These are phyloP conservation scores for Temnothorax longispinosus DNA, from an alignment of 1,140 invertebrate species.

Conservation along the genomic window DNA sequence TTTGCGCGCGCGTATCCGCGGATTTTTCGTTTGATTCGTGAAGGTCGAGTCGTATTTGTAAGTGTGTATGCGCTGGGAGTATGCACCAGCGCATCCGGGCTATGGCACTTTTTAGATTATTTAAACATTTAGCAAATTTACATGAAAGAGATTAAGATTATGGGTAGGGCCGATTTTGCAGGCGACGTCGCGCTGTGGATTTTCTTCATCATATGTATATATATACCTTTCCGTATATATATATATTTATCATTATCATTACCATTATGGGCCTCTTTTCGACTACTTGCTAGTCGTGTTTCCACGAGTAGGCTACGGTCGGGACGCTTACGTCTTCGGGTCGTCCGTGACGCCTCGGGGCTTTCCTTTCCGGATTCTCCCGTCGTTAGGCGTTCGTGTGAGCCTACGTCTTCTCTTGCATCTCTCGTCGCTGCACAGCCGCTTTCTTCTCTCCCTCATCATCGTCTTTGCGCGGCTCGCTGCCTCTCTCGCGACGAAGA, in stretches of 20 bases:
- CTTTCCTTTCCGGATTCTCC: neutral
- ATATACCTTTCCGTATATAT: constrained; percentile 9
- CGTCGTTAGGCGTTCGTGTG: constrained; percentile 23
- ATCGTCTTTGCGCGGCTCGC: constrained; percentile 35
- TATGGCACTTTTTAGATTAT: constrained; percentile 86
- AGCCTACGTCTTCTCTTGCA: constrained; percentile 8
- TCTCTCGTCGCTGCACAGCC: constrained; percentile 9
- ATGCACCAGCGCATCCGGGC: constrained; percentile 87
- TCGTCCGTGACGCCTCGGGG: constrained; percentile 49
- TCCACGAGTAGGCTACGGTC: constrained; percentile 44
- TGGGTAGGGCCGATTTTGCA: constrained; percentile 80
- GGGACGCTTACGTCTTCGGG: neutral
- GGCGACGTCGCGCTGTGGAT: constrained; percentile 61
- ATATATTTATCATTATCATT: constrained; percentile 16
- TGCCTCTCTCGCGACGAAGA: constrained; percentile 42
- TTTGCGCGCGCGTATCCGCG: constrained; percentile 40
- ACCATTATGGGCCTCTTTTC: constrained; percentile 40
- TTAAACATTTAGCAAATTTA: constrained; percentile 87
- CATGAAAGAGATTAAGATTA: constrained; percentile 87
- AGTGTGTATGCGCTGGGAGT: constrained; percentile 87
- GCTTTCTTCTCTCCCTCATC: neutral
- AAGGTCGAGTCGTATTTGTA: constrained; percentile 86
- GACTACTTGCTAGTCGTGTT: constrained; percentile 29
- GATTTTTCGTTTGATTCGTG: constrained; percentile 82
- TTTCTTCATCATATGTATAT: constrained; percentile 38